Evolutionary conservation across 2,797 vertebrate genomes (phyloP), one percentile per base, ranked within the genome.

Genomic region (Eutrigla gurnardus): DNA sequence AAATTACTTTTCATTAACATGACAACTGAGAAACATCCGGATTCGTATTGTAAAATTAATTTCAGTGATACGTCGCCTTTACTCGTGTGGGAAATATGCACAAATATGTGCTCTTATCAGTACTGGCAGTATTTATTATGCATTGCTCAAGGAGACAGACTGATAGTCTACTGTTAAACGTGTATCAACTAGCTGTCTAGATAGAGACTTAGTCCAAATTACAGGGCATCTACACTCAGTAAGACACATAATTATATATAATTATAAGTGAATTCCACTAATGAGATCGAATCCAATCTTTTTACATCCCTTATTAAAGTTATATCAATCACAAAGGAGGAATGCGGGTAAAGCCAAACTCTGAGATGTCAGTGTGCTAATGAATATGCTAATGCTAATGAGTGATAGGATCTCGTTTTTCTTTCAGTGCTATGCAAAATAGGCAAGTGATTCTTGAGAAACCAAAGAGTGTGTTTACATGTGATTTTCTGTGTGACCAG

Each of bases 341-440:
- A 18, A n/a, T 18, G 9, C 1, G 43, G 25, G 25, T 25, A 12
- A 2, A 43, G 43, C 4, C 2, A 2, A 9, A 18, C 25, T 10
- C 11, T 39, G 73, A 67, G n/a, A 60, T 14, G 59, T 43, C 13
- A 71, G 33, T 45, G 57, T 59, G 42, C 71, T 59, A 77, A 74
- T 63, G 45, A 49, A 49, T 8, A 49, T 49, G 46, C 46, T 9
- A 49, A 42, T 13, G 42, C 42, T 42, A 42, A 42, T 12, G 42
- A 4, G 17, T 47, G 7, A 47, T n/a, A 47, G 46, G 15, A 47
- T 9, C 17, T 25, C 1, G 25, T 25, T 58, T 33, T n/a, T 4
- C 1, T 58, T 14, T 15, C 43, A 49, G 32, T 42, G 8, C 45
- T 47, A 9, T 33, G 40, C n/a, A 32, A 46, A 47, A 33, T 15